Evolutionary conservation across 2,113 vertebrate species (phyloP).

Genomic region (Synchiropus splendidus): DNA sequence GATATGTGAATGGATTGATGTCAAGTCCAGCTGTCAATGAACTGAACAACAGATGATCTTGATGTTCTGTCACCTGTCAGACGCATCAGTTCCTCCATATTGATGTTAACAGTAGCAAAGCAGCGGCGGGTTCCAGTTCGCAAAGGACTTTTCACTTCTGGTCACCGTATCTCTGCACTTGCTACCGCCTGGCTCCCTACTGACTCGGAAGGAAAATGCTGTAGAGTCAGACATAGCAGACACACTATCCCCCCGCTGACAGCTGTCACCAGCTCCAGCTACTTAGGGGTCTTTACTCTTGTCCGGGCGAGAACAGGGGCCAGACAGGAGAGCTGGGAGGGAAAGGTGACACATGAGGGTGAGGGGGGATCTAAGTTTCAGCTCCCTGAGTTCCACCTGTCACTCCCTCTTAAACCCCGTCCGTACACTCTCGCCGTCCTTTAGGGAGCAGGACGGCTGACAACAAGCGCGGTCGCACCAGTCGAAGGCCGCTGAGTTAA

Average conservation of each 20-base stretch:
- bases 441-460: constrained; percentile 17
- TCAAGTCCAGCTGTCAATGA: too few species aligned
- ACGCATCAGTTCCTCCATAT: too few species aligned
- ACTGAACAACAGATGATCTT: too few species aligned
- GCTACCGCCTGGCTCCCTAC: constrained; percentile 2
- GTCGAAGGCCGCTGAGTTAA: constrained; percentile 43
- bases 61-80: too few species aligned
- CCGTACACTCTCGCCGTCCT: constrained; percentile 2
- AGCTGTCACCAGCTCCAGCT: constrained; percentile 52
- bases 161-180: neutral
- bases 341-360: constrained; percentile 6
- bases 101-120: too few species aligned
- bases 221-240: constrained; percentile 40
- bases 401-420: constrained; percentile 28
- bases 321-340: constrained; percentile 26
- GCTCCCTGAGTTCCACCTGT: constrained; percentile 44
- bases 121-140: too few species aligned
- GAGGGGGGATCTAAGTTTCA: constrained; percentile 41
- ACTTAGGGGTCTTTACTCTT: constrained; percentile 42
- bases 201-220: constrained; percentile 19
- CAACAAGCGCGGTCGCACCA: constrained; percentile 2
- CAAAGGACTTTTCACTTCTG: too few species aligned
- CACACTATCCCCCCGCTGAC: constrained; percentile 45
- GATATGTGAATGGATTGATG: too few species aligned
- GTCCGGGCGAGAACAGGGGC: constrained; percentile 23